Percentiles rank a stretch among this genome's conserved stretches.
phyloP scores from a whole-genome alignment of 2,113 vertebrate genomes.

The Pogonocichla stellata region DNA sequence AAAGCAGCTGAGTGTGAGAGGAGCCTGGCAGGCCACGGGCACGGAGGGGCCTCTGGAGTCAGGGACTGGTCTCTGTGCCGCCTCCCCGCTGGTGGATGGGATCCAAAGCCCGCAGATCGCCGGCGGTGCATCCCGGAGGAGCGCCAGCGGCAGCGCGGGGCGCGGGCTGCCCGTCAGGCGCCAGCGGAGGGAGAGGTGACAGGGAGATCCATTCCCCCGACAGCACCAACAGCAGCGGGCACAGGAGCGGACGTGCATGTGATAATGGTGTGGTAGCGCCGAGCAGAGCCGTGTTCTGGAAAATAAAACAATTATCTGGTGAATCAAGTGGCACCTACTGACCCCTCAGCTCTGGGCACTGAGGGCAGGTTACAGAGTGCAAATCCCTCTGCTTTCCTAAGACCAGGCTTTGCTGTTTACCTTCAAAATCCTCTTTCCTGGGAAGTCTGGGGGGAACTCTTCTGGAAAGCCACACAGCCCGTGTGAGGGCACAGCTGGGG shows the following conservation, averaged over 20 bases:
- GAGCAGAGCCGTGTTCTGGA: fast-evolving
- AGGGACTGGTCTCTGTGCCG: neutral
- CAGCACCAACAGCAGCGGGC: fast-evolving
- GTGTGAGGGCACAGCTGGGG: neutral
- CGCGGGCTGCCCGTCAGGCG: neutral
- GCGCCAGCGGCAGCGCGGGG: neutral
- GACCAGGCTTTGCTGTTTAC: neutral
- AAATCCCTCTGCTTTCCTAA: neutral
- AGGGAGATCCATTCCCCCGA: neutral
- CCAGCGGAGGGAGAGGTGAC: neutral
- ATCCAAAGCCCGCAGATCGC: neutral
- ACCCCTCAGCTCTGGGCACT: neutral
- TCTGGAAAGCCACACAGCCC: fast-evolving
- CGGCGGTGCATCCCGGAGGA: neutral
- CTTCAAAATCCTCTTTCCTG: neutral
- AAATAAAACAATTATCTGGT: neutral
- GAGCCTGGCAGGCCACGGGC: fast-evolving
- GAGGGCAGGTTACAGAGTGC: neutral
- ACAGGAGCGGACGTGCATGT: fast-evolving
- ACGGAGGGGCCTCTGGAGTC: fast-evolving
- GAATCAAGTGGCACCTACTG: neutral
- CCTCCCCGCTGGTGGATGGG: neutral
- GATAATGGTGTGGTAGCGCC: neutral
- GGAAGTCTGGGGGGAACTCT: too few relatives aligned
- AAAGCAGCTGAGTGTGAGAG: fast-evolving